Percentiles rank a stretch among this genome's conserved stretches.
Evolutionary conservation across 1,140 invertebrate species (phyloP).

Genomic region (Maniola jurtina): DNA sequence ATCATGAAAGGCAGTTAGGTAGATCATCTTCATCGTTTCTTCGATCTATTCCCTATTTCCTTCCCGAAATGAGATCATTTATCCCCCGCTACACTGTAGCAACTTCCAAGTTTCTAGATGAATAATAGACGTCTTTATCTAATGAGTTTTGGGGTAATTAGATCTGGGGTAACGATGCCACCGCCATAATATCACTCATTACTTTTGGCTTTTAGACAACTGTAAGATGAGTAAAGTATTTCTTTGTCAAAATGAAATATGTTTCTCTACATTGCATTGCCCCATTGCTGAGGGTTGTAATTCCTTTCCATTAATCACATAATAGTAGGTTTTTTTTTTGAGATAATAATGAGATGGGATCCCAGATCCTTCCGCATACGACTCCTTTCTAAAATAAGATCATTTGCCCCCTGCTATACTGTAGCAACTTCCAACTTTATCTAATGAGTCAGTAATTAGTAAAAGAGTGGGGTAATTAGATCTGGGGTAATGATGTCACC

Average conservation of each 20-base stretch:
- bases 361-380: too few relatives aligned
- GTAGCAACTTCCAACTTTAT: not conserved
- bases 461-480: conserved; percentile 4
- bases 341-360: too few relatives aligned
- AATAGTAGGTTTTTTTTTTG: too few relatives aligned
- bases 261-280: too few relatives aligned
- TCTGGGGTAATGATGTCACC: not conserved
- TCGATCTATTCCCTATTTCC: not conserved
- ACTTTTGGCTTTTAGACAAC: not conserved
- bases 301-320: too few relatives aligned
- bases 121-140: conserved; percentile 8
- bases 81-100: not conserved
- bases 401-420: not conserved
- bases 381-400: not conserved
- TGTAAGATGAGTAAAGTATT: too few relatives aligned
- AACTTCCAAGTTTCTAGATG: not conserved
- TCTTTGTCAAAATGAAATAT: too few relatives aligned
- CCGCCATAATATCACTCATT: not conserved
- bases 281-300: too few relatives aligned
- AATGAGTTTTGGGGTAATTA: conserved; percentile 7
- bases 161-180: conserved; percentile 1
- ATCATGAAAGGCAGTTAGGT: too few relatives aligned
- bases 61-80: not conserved
- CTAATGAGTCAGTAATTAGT: conserved; percentile 6
- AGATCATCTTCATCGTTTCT: not conserved